Evolutionary conservation across 2,113 vertebrate genomes (phyloP).

Genomic region (Acanthisitta chloris): DNA sequence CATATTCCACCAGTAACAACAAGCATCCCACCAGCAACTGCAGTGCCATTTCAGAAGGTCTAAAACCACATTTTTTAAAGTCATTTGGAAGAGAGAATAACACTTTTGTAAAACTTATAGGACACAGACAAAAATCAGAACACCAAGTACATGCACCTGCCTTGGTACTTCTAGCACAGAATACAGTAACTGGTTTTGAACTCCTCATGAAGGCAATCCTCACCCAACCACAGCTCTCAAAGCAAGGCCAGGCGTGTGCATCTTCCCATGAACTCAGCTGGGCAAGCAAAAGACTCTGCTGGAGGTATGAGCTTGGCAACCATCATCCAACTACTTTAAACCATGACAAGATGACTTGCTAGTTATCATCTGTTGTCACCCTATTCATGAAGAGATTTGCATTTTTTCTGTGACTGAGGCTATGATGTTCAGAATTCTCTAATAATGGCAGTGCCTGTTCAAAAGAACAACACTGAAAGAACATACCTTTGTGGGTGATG

Average conservation of each 20-base stretch:
- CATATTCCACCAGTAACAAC: not conserved
- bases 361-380: not conserved
- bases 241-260: not conserved
- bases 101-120: not conserved
- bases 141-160: not conserved
- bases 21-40: not conserved
- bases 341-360: fast-evolving
- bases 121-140: not conserved
- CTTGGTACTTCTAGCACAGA: not conserved
- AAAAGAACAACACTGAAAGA: not conserved
- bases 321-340: not conserved
- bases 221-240: not conserved
- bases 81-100: not conserved
- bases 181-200: not conserved
- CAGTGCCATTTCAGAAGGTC: not conserved
- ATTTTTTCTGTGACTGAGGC: not conserved
- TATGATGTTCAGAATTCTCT: not conserved
- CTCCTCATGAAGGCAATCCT: not conserved
- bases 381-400: not conserved
- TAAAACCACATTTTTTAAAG: not conserved
- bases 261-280: not conserved
- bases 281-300: not conserved
- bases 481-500: constrained; percentile 79
- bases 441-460: not conserved
- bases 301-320: not conserved